Base-by-base conservation (phyloP, 2,888 invertebrate genomes). In the Tachina fera region DNA sequence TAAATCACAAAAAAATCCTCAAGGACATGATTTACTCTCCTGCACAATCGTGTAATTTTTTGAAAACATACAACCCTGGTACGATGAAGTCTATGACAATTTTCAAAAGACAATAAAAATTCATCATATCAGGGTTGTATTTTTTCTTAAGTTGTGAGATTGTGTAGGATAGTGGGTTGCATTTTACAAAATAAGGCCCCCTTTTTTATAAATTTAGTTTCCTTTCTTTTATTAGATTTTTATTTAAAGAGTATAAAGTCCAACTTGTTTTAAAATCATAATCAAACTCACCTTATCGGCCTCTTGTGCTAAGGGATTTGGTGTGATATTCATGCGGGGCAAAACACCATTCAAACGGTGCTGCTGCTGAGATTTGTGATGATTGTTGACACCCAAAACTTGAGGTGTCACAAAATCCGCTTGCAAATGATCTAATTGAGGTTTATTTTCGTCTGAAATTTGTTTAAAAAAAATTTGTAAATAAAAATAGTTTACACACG, bases 321-420 rank as follows among this genome's bases (percentile, higher is more conserved):
- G 90, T 2, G 93, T 93, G 39, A 93, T 93, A 80, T 93, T 93
- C 91, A 93, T 93, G 82, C 93, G 90, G 0, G 91, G 92, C 77
- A 92, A 89, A 8, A 92, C 92, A 8, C 92, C 92, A 79, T 93
- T 93, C 58, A 92, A 87, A 11, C 93, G 91, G 68, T 92, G 91
- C 65, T 92, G 91, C 67, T 92, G 91, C 65, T 86, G 87, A 1
- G 75, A 39, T 39, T 89, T 88, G 71, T 92, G 91, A 86, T 91
- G 91, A 61, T 89, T 88, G 3, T 91, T 89, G 11, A 89, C 88
- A 67, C 93, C 92, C 83, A 91, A 88, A 13, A 91, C 92, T 39
- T 90, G 90, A 19, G 92, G 91, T 47, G 90, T 90, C 39, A 91
- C 91, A 76, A 91, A 91, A 71, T 93, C 93, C 45, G 91, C 91